Evolutionary conservation across 2,888 invertebrate genomes (phyloP), one percentile per base, ranked within the genome.

Genomic region (Agrochola litura): DNA sequence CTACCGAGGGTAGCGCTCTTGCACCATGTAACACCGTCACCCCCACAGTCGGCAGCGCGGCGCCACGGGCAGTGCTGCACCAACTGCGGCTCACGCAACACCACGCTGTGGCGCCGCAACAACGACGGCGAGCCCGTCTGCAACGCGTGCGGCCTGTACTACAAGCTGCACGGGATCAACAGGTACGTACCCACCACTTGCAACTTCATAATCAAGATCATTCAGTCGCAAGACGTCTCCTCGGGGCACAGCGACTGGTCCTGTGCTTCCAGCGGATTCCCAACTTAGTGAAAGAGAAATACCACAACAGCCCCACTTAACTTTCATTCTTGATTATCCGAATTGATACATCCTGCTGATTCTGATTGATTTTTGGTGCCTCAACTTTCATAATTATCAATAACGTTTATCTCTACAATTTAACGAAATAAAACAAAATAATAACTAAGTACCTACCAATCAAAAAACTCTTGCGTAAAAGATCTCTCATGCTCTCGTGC

Each of bases 41-140:
- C 30, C 41, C 95, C 68, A 86, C 97, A 98, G 98, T 98, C 98
- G 70, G 98, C 98, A 64, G 98, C 98, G 79, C 97, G 99, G 87
- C 97, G 99, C 19, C 97, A 99, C 91, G 99, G 99, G 0, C 97
- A 99, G 87, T 98, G 98, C 93, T 99, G 99, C 96, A 99, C 99
- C 85, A 99, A 99, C 97, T 99, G 99, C 95, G 98, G 99, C 80
- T 99, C 99, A n/a, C 98, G 98, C 79, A 99, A 99, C 90, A 99
- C 99, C 66, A 99, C 99, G 41, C 97, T 99, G 73, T 99, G 99
- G 99, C 97, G 99, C 76, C 98, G 99, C 86, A 99, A 99, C 97
- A 96, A 99, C 96, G 99, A 99, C 93, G 99, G 99, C 67, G 99
- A 99, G 95, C 99, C 99, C 0, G 99, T 99, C 63, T 99, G 99